A percentile compares a stretch with the other conserved stretches of the same genome.
Evolutionary conservation across 2,888 invertebrate genomes (phyloP).

Genomic region (Nematopogon swammerdamellus): DNA sequence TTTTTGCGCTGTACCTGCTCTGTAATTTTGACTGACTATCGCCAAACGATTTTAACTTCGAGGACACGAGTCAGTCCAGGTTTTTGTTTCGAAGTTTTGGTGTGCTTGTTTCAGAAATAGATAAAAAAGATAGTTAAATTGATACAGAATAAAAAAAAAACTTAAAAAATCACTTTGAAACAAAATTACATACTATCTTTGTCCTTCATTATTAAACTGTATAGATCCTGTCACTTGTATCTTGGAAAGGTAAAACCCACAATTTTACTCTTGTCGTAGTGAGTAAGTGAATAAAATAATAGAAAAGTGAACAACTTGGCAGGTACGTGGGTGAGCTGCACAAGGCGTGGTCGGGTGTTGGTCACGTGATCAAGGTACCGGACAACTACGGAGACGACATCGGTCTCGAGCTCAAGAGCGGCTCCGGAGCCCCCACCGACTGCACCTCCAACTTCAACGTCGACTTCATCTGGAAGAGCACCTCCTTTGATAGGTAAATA

Average conservation of each 20-base stretch:
- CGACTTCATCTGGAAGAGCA: conserved; percentile 99
- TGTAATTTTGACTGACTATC: too few species aligned
- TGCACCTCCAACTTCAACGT: conserved; percentile 95
- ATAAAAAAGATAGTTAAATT: background rate
- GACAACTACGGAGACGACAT: conserved; percentile 98
- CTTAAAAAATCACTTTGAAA: too few species aligned
- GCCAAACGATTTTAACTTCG: too few species aligned
- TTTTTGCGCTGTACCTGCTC: too few species aligned
- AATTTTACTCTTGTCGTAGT: too few species aligned
- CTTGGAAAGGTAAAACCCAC: too few species aligned
- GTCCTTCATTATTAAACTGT: too few species aligned
- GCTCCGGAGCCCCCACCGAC: conserved; percentile 88
- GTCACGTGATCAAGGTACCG: conserved; percentile 95
- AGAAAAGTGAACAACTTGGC: conserved; percentile 4
- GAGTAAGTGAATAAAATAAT: background rate
- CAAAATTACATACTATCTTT: too few species aligned
- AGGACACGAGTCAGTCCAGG: too few species aligned
- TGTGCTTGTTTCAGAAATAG: background rate
- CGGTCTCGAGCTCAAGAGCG: conserved; percentile 92
- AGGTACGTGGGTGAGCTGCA: conserved; percentile 87
- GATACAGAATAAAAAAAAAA: too few species aligned
- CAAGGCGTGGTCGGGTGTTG: conserved; percentile 96
- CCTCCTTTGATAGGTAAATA: conserved; percentile 92
- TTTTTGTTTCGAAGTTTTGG: too few species aligned
- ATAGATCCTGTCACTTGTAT: too few species aligned